Conservation (phyloP, 1,140 invertebrate genomes). For the Phymastichus coffea region DNA sequence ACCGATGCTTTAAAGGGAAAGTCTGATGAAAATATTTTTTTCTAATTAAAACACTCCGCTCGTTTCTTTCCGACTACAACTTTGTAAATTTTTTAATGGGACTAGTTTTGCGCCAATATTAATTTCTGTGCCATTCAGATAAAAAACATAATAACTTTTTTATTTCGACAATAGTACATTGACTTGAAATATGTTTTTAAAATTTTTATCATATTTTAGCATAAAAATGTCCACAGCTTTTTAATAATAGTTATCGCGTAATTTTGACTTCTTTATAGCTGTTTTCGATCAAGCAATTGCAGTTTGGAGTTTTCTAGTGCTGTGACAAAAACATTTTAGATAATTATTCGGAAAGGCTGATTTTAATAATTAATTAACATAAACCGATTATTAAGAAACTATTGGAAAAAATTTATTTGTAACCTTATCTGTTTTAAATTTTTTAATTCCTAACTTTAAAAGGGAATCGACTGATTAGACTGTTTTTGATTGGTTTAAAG, state of each 20-base stretch:
- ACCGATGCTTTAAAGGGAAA: slow-evolving; percentile 12
- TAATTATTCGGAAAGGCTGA: slow-evolving; percentile 54
- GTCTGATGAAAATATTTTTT: slow-evolving; percentile 19
- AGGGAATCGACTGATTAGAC: slow-evolving; percentile 51
- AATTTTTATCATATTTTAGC: too few relatives aligned
- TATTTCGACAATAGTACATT: too few relatives aligned
- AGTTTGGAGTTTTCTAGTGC: slow-evolving; percentile 45
- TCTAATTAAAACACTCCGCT: background rate
- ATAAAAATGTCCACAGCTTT: too few relatives aligned
- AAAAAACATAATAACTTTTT: too few relatives aligned
- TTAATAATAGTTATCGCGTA: too few relatives aligned
- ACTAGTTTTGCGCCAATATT: too few relatives aligned
- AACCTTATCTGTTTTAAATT: slow-evolving; percentile 38
- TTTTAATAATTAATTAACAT: slow-evolving; percentile 51
- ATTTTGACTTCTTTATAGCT: too few relatives aligned
- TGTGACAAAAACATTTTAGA: slow-evolving; percentile 52
- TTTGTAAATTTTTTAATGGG: too few relatives aligned
- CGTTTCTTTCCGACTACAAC: slow-evolving; percentile 21
- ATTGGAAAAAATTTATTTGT: slow-evolving; percentile 42
- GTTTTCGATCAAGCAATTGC: slow-evolving; percentile 30
- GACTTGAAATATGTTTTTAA: too few relatives aligned
- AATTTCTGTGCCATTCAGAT: too few relatives aligned
- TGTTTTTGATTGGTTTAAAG: slow-evolving; percentile 51
- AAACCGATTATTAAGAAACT: slow-evolving; percentile 45
- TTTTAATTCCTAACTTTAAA: slow-evolving; percentile 42